A percentile compares a stretch with the other conserved stretches of the same genome.
phyloP scores from a whole-genome alignment of 2,888 invertebrate species.

The Merodon equestris region DNA sequence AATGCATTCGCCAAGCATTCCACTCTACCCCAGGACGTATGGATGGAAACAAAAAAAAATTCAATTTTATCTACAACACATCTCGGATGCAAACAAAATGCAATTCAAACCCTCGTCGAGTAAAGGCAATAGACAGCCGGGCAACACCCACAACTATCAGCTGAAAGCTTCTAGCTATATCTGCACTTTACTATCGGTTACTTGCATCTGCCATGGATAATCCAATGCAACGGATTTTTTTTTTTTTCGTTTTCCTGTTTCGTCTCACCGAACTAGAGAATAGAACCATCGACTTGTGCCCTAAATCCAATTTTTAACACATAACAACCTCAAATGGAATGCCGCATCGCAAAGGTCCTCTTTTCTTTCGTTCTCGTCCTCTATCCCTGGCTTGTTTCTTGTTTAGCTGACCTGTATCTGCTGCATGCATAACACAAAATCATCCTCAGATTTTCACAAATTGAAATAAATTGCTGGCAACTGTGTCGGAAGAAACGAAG shows the following conservation, averaged over 20 bases:
- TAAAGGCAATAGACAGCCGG: constrained; percentile 43
- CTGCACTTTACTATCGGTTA: constrained; percentile 58
- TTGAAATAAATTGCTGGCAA: constrained; percentile 68
- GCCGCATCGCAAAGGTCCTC: not conserved
- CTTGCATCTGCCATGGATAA: constrained; percentile 52
- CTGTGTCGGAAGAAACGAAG: constrained; percentile 58
- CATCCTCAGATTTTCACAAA: constrained; percentile 65
- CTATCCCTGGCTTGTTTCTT: no score
- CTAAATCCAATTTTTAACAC: constrained; percentile 48
- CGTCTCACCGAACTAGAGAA: not conserved
- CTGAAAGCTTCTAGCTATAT: constrained; percentile 60
- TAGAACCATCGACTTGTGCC: constrained; percentile 46
- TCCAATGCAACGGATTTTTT: constrained; percentile 3
- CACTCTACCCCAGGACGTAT: not conserved
- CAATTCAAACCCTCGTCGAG: constrained; percentile 16
- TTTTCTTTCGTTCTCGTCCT: not conserved
- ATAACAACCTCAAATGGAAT: not conserved
- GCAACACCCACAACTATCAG: constrained; percentile 65
- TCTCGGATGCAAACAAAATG: constrained; percentile 54
- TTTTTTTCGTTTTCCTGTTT: not conserved
- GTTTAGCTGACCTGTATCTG: constrained; percentile 53
- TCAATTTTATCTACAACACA: constrained; percentile 46
- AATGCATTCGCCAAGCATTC: constrained; percentile 33
- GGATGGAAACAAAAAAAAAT: constrained; percentile 23
- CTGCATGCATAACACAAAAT: constrained; percentile 46